Conservation (phyloP, 2,113 vertebrate genomes). For the Gnathonemus echidnorhynchus region DNA sequence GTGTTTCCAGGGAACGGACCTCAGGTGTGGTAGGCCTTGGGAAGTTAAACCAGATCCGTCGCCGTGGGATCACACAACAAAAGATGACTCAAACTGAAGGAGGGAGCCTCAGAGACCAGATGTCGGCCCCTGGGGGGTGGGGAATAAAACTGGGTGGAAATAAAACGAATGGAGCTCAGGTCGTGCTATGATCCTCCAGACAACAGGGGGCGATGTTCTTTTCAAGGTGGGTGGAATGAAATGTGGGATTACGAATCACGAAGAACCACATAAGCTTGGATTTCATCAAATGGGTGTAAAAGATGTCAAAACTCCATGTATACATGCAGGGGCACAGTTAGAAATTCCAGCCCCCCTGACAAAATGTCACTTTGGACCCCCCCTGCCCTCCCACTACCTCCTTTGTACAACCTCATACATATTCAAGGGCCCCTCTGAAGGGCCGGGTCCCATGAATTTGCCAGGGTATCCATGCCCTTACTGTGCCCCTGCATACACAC, state of each 20-base stretch:
- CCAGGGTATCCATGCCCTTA: background rate
- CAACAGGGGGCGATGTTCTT: background rate
- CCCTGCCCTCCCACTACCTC: background rate
- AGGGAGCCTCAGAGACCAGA: background rate
- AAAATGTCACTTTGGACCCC: background rate
- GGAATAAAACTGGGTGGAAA: background rate
- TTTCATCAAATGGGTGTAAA: background rate
- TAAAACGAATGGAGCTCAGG: background rate
- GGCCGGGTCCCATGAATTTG: background rate
- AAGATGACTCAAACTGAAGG: constrained; percentile 26
- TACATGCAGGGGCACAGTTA: background rate
- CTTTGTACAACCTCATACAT: background rate
- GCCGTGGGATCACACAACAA: constrained; percentile 26
- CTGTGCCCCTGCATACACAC: background rate
- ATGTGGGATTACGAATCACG: background rate
- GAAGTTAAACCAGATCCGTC: constrained; percentile 11
- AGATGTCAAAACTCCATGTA: background rate
- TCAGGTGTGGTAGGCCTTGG: background rate
- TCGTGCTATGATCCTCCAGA: background rate
- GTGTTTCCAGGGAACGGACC: background rate
- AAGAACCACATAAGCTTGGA: background rate
- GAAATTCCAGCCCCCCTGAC: background rate
- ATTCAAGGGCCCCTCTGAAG: background rate
- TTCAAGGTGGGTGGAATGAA: background rate
- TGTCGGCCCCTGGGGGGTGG: background rate